Conservation (phyloP, 2,113 vertebrate genomes). For the Osmerus mordax region DNA sequence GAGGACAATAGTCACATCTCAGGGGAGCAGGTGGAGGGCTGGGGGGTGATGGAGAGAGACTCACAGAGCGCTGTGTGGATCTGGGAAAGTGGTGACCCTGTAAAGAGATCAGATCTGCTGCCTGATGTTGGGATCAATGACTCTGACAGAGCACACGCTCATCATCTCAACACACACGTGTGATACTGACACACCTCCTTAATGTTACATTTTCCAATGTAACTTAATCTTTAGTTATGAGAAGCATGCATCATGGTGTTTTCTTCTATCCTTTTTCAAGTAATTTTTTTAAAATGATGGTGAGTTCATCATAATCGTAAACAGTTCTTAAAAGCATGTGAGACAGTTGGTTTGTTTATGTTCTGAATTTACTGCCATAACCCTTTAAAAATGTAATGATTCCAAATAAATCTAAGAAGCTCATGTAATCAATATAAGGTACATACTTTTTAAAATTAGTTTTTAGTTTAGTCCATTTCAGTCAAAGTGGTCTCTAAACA, state of each 20-base stretch:
- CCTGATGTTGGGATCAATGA: conserved; percentile 31
- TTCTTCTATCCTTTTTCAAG: neutral
- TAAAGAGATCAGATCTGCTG: conserved; percentile 22
- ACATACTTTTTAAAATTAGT: no score
- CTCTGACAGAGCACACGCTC: conserved; percentile 21
- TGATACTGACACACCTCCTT: neutral
- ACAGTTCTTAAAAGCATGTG: neutral
- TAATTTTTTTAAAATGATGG: neutral
- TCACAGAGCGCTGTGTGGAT: conserved; percentile 24
- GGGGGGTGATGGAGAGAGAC: conserved; percentile 28
- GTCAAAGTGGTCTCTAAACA: neutral
- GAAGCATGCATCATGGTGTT: neutral
- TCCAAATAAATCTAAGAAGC: no score
- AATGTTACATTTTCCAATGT: neutral
- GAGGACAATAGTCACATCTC: conserved; percentile 25
- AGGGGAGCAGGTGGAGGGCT: conserved; percentile 35
- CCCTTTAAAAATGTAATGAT: no score
- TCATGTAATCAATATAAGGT: no score
- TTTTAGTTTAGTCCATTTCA: no score
- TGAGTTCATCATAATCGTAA: neutral
- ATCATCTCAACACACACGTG: conserved; percentile 2
- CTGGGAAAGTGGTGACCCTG: conserved; percentile 45
- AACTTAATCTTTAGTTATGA: neutral
- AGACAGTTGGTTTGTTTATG: neutral
- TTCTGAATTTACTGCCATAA: no score